Evolutionary conservation across 2,888 invertebrate genomes (phyloP), one percentile per base, ranked within the genome.

Genomic region (Neoaliturus tenellus): DNA sequence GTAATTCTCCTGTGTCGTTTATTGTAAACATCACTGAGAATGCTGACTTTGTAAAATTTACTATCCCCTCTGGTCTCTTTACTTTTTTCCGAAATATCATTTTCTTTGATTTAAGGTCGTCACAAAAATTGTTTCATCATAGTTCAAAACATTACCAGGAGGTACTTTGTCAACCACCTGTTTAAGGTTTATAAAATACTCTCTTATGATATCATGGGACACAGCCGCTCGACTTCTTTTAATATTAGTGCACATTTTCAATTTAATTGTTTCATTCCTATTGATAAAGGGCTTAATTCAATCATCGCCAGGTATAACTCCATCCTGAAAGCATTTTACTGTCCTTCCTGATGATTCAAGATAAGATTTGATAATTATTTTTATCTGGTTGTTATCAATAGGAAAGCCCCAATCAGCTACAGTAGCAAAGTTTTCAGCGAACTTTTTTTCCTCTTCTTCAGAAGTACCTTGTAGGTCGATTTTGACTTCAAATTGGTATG

Each of bases 1-100:
- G 58, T 14, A 85, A 28, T 44, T 41, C 80, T 14, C 86, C 86
- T 69, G 48, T 25, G 25, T 69, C 86, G 33, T 83, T 62, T 58
- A 75, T 82, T 0, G 85, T 80, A 84, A 86, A 83, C 85, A 86
- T 86, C 1, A 85, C 55, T 39, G 85, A 86, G n/a, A 84, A 82
- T 0, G 73, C 73, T 20, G 84, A 25, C 55, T 84, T 85, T 17
- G 83, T 83, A 10, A 17, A 41, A 80, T 86, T 85, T 23, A 86
- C 82, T 8, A 86, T 75, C 28, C 85, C 48, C 67, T 84, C 83
- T 1, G 84, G 86, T 69, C 86, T 81, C 62, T 86, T 84, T 39
- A 67, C 51, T 71, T 62, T 35, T 84, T 84, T 58, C 85, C 71
- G 75, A 33, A 67, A 25, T 39, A 86, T 86, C 39, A 85, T 55